Evolutionary conservation across 2,888 invertebrate genomes (phyloP), one percentile per base, ranked within the genome.

Genomic region (Leptogaster cylindrica): DNA sequence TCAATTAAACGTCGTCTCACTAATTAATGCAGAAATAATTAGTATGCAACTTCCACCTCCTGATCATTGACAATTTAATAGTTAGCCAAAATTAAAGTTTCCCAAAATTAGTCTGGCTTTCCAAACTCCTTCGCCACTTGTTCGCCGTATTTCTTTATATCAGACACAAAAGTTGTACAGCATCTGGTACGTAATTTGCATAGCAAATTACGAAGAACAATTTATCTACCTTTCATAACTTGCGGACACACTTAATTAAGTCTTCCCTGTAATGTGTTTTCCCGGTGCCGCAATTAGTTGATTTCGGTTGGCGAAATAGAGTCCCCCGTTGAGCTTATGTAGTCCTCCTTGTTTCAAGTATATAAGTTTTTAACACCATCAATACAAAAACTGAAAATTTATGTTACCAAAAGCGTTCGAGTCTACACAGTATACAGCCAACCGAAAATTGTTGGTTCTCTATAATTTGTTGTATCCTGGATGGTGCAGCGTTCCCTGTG

Each of bases 381-480:
- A 36, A 55, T 55, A 55, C 39, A 55, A 55, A 55, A 55, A 55
- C 18, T 55, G 55, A 4, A 55, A 55, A 55, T 55, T 55, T 36
- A 55, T 55, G 20, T 2, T n/a, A 8, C 16, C 1, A n/a, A n/a
- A n/a, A n/a, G n/a, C n/a, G n/a, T n/a, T n/a, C n/a, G n/a, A n/a
- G n/a, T n/a, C n/a, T n/a, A n/a, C n/a, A n/a, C n/a, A 33, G 10
- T 12, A 1, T 10, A 10, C 31, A n/a, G 10, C 10, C 52, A 16
- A n/a, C 33, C 52, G 16, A 10, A 52, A 31, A n/a, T n/a, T n/a
- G n/a, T n/a, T n/a, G n/a, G 50, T 50, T 50, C 12, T 28, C 50
- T 50, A 50, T 27, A 27, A 50, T 50, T 50, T 50, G n/a, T n/a
- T n/a, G n/a, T 23, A 50, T 25, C 10, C 50, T 23, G n/a, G 36